Base-by-base conservation (phyloP, 2,113 vertebrate species). In the Recurvirostra avosetta region DNA sequence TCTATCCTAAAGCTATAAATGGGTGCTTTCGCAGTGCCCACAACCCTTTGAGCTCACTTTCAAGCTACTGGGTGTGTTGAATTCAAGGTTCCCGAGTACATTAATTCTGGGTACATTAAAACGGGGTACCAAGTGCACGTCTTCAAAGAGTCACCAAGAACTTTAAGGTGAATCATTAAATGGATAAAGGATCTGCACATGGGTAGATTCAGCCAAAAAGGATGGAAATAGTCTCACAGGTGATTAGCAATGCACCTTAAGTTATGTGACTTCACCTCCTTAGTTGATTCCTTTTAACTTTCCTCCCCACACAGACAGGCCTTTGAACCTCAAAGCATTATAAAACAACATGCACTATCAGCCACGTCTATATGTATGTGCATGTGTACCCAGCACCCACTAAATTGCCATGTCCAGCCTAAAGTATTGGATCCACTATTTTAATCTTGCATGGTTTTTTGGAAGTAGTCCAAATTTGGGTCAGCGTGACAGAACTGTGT, bases 11-110 rank as follows among this genome's bases (percentile, higher is more conserved):
- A 71, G 30, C 30, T 47, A 38, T 59, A 70, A 80, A 47, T 12
- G 41, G n/a, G 30, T 43, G 56, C 23, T 82, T 92, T 75, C 66
- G 71, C n/a, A 75, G 80, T 45, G 70, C 76, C 86, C 86, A 86
- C 86, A 96, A 63, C 55, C 12, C 90, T 95, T 77, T 93, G 90
- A 96, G 88, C 75, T 86, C 61, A 40, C 75, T 95, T 97, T 95
- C 95, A 95, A 92, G 82, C 71, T 81, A 74, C 6, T 92, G 71
- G 88, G 88, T 63, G 88, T 79, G 81, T 47, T 93, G 85, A 90
- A 70, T 65, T 86, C 73, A 76, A 86, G 88, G 74, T 83, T 92
- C 88, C 83, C 30, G 40, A 71, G 45, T 52, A 47, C 32, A 49
- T 86, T 86, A 95, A 88, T 79, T 95, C 63, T 8, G n/a, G 32